Conservation (phyloP, 2,113 vertebrate genomes). For the Scalopus aquaticus region DNA sequence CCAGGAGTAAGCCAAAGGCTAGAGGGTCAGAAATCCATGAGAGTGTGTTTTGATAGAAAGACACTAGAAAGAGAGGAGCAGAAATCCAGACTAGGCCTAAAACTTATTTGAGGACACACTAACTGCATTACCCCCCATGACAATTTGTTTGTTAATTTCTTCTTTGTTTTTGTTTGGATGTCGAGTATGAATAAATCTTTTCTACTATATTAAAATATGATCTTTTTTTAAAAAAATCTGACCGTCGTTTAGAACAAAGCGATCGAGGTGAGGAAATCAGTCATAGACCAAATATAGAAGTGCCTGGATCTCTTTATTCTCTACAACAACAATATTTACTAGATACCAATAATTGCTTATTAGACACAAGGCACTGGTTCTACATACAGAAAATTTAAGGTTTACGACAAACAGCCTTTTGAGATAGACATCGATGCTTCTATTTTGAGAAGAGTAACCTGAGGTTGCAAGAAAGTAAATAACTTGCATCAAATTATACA, state of each 20-base stretch:
- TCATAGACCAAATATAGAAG: neutral
- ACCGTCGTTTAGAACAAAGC: slow-evolving; percentile 23
- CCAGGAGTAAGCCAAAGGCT: neutral
- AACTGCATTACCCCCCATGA: neutral
- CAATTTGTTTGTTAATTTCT: neutral
- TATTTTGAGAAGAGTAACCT: neutral
- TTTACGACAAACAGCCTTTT: neutral
- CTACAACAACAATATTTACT: neutral
- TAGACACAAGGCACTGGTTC: neutral
- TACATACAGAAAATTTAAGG: neutral
- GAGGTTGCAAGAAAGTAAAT: neutral
- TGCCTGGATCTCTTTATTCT: neutral
- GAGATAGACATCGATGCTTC: neutral
- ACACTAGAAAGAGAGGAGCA: neutral
- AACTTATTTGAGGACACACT: neutral
- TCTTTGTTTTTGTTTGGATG: neutral
- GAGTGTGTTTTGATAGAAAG: neutral
- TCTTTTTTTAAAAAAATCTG: neutral
- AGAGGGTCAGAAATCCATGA: neutral
- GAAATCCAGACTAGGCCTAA: neutral
- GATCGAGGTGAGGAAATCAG: neutral
- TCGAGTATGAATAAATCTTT: neutral
- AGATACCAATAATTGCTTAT: neutral
- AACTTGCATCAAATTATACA: slow-evolving; percentile 22
- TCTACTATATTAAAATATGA: neutral